Evolutionary conservation across 2,113 vertebrate genomes (phyloP), one percentile per base, ranked within the genome.

Genomic region (Hepsetus odoe): DNA sequence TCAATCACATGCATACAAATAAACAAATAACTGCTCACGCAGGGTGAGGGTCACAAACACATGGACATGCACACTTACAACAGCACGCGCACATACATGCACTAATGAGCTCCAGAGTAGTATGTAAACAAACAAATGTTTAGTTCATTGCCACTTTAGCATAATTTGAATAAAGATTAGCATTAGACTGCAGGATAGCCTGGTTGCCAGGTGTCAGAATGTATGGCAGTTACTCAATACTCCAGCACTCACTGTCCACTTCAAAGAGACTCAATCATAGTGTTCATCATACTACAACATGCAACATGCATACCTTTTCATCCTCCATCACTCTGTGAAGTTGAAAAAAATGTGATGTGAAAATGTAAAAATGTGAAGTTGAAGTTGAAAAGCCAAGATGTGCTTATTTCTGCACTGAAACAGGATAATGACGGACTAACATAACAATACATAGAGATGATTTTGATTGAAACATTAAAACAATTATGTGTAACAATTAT

Each of bases 181-280:
- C 18, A 74, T 5, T 40, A 61, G 20, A 73, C 49, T 62, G 33
- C 7, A 26, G 18, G 14, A 18, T 20, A 18, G 46, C 46, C 18
- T 18, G 20, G 14, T 4, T 49, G 46, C 46, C 78, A 87, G 89
- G 51, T 55, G 51, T 55, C 51, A 55, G 51, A 22, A 55, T 22
- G 9, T 55, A 55, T 53, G 51, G 7, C n/a, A 55, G 51, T 87
- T 87, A 88, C 84, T 85, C 82, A 86, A 88, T 84, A 86, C 87
- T 85, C 30, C 79, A 85, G 85, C 86, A 83, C 71, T 83, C 87
- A 64, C 14, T 67, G 80, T 77, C 76, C 73, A 82, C 80, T 72
- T 1, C 46, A 14, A 70, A 44, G 80, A 76, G 74, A 83, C 84
- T n/a, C n/a, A n/a, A 74, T 33, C 49, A n/a, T 2, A 53, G 20